Evolutionary conservation across 1,140 invertebrate species (phyloP).

Genomic region (Vanessa atalanta): DNA sequence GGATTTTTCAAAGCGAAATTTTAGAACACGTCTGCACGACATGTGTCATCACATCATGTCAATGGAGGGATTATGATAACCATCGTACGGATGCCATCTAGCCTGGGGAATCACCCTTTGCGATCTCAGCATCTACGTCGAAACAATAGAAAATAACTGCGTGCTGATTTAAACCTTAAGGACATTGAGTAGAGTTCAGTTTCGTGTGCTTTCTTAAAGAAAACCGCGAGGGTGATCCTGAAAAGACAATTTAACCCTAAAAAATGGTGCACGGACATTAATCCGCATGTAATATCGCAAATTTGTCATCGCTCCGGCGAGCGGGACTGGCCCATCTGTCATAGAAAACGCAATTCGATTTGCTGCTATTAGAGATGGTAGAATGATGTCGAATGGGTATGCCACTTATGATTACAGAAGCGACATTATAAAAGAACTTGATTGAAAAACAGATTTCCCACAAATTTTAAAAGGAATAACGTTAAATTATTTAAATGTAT

Average conservation of each 20-base stretch:
- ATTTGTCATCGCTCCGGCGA: constrained; percentile 75
- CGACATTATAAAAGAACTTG: constrained; percentile 28
- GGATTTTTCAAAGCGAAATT: constrained; percentile 69
- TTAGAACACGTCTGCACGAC: constrained; percentile 76
- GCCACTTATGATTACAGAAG: constrained; percentile 47
- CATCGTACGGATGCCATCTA: constrained; percentile 78
- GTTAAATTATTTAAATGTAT: neutral
- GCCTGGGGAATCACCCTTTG: constrained; percentile 77
- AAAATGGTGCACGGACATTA: constrained; percentile 78
- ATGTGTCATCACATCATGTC: constrained; percentile 81
- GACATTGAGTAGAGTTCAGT: constrained; percentile 27
- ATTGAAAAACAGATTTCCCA: constrained; percentile 12
- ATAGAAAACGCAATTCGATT: constrained; percentile 69
- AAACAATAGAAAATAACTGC: constrained; percentile 57
- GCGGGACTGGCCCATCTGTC: constrained; percentile 68
- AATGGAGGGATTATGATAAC: constrained; percentile 81
- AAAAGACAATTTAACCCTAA: constrained; percentile 81
- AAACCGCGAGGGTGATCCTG: constrained; percentile 59
- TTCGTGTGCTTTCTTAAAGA: constrained; percentile 21
- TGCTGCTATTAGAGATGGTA: constrained; percentile 61
- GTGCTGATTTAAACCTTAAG: constrained; percentile 43
- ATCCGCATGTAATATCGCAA: constrained; percentile 80
- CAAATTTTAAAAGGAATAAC: neutral
- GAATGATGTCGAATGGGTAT: constrained; percentile 46
- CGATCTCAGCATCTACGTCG: constrained; percentile 61